A percentile compares a stretch with the other conserved stretches of the same genome.
phyloP scores from a whole-genome alignment of 2,113 vertebrate genomes.

The Stegastes partitus region DNA sequence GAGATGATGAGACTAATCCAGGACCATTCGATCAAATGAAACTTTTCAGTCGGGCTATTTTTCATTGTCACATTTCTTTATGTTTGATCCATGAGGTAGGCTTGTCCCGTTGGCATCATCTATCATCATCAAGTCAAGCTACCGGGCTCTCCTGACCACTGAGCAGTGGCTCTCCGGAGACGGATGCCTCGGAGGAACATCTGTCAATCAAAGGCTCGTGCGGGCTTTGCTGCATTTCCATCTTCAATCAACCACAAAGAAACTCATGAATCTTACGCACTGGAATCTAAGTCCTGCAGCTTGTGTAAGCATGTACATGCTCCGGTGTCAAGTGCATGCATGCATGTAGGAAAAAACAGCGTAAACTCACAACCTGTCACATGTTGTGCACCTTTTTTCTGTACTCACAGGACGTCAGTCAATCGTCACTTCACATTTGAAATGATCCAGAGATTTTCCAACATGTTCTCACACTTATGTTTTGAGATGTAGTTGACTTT shows the following conservation, averaged over 20 bases:
- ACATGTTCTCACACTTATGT: not conserved
- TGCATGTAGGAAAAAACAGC: not conserved
- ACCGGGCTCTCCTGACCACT: conserved; percentile 74
- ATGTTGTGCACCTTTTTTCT: not conserved
- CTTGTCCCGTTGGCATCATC: conserved; percentile 77
- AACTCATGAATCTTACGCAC: conserved; percentile 46
- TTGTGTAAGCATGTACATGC: not conserved
- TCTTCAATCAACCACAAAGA: conserved; percentile 61
- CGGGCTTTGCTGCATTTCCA: conserved; percentile 61
- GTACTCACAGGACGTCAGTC: not conserved
- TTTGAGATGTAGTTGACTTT: too few relatives aligned
- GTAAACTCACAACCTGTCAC: not conserved
- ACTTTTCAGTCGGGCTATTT: conserved; percentile 76
- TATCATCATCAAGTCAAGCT: conserved; percentile 81
- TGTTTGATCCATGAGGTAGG: conserved; percentile 77
- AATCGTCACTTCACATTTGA: not conserved
- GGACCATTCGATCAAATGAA: conserved; percentile 75
- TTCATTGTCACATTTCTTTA: conserved; percentile 83
- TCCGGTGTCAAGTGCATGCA: not conserved
- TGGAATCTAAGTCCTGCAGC: not conserved
- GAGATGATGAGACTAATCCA: conserved; percentile 75
- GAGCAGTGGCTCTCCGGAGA: conserved; percentile 69
- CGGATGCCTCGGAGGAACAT: conserved; percentile 65
- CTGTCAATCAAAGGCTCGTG: conserved; percentile 71
- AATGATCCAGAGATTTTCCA: conserved; percentile 37